Evolutionary conservation across 2,797 vertebrate genomes (phyloP), one percentile per base, ranked within the genome.

Genomic region (Takifugu ocellatus): DNA sequence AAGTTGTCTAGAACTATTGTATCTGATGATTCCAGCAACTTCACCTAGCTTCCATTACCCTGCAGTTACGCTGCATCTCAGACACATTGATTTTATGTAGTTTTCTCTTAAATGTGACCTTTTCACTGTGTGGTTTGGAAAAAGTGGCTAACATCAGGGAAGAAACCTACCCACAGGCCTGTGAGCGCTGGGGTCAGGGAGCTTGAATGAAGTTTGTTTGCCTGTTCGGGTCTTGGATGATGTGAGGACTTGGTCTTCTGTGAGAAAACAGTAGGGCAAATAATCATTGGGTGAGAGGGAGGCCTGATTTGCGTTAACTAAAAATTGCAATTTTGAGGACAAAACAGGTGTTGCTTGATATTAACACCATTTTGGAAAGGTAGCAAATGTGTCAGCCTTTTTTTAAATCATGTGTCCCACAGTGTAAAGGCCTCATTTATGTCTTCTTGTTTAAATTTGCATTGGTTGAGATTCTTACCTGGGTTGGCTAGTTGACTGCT

Each of bases 401-500:
- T 58, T 61, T 54, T 66, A 36, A 29, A 33, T 63, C 43, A 77
- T 17, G 25, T 53, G 59, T 61, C 60, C 63, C 84, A 87, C 84
- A 87, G 86, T 87, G 85, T 81, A 88, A 91, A 90, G 86, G 89
- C 82, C 88, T 84, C 86, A 90, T 88, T 89, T 82, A 82, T 72
- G 68, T 71, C 53, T 25, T 65, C 24, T n/a, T 57, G 31, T 48
- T 58, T 66, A 59, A 7, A 26, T 12, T 47, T 45, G 11, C 8
- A 7, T 17, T 8, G 24, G 12, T 67, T 60, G 31, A 17, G 26
- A 36, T 44, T 72, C 80, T 87, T 83, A 94, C 93, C 93, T 91
- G 93, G 93, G 64, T 94, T 94, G 52, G 92, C 86, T 45, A 94
- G 89, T 36, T 92, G 91, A 70, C 92, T 94, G 87, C 92, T 93